A percentile compares a stretch with the other conserved stretches of the same genome.
phyloP scores from a whole-genome alignment of 2,888 invertebrate species.

The Dusona sp. region DNA sequence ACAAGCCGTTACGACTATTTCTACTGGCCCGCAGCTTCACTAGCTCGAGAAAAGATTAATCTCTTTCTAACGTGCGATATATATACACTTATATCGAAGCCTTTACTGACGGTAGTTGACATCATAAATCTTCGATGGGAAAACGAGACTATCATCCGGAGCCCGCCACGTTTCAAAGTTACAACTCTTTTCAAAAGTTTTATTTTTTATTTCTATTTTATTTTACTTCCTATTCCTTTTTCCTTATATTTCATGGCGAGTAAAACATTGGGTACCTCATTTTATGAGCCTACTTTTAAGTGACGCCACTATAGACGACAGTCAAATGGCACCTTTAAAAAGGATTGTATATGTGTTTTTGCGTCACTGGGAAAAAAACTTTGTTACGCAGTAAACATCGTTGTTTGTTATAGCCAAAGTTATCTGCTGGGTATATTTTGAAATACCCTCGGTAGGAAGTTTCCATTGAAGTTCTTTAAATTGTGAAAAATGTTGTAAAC shows the following conservation, averaged over 20 bases:
- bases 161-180: conserved; percentile 19
- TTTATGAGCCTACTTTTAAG: conserved; percentile 2
- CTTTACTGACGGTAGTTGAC: conserved; percentile 31
- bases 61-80: conserved; percentile 54
- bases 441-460: not conserved
- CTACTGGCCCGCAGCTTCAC: conserved; percentile 34
- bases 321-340: not conserved
- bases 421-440: not conserved
- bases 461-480: not conserved
- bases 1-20: conserved; percentile 38
- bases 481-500: not conserved
- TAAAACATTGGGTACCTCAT: conserved; percentile 5
- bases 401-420: not conserved
- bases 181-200: conserved; percentile 11
- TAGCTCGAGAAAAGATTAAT: conserved; percentile 58
- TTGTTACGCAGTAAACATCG: not conserved
- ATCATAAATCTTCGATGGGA: conserved; percentile 58
- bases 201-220: conserved; percentile 5
- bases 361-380: not conserved
- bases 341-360: not conserved
- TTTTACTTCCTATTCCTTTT: not conserved
- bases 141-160: conserved; percentile 2
- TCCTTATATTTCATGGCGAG: not conserved
- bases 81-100: conserved; percentile 1
- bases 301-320: not conserved